Conservation (phyloP, 1,140 invertebrate genomes). For the Leptinotarsa lineolata region DNA sequence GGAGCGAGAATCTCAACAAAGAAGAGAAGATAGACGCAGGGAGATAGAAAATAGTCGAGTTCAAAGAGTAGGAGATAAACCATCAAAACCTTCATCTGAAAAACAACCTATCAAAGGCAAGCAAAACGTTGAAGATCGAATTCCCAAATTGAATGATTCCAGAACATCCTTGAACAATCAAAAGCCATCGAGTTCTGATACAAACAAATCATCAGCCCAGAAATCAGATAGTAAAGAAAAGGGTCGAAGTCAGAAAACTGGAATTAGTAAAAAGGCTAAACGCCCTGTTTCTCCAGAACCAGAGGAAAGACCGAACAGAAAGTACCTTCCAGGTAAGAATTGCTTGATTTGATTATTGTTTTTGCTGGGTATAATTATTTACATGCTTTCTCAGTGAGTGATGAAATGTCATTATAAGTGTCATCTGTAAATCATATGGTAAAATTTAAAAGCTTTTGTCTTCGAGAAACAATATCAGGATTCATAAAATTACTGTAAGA, state of each 20-base stretch:
- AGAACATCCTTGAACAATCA: background rate
- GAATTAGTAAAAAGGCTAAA: background rate
- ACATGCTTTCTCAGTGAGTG: no score
- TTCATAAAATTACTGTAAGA: no score
- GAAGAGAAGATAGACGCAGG: conserved; percentile 60
- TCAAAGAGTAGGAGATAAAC: conserved; percentile 18
- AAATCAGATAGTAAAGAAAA: background rate
- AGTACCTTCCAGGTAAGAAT: conserved; percentile 23
- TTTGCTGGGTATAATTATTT: no score
- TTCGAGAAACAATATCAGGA: no score
- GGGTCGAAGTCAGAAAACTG: background rate
- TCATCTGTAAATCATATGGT: no score
- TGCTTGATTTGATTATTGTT: no score
- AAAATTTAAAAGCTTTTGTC: no score
- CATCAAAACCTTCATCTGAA: background rate
- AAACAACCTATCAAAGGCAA: background rate
- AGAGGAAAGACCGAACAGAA: conserved; percentile 17
- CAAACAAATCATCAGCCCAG: background rate
- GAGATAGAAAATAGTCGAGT: conserved; percentile 43
- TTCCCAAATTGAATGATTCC: background rate
- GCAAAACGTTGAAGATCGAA: background rate
- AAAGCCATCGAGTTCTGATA: background rate
- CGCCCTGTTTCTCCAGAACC: background rate
- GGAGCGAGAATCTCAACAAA: conserved; percentile 60
- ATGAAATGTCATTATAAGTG: no score